phyloP scores from a whole-genome alignment of 1,140 invertebrate genomes.

The Linepithema humile region DNA sequence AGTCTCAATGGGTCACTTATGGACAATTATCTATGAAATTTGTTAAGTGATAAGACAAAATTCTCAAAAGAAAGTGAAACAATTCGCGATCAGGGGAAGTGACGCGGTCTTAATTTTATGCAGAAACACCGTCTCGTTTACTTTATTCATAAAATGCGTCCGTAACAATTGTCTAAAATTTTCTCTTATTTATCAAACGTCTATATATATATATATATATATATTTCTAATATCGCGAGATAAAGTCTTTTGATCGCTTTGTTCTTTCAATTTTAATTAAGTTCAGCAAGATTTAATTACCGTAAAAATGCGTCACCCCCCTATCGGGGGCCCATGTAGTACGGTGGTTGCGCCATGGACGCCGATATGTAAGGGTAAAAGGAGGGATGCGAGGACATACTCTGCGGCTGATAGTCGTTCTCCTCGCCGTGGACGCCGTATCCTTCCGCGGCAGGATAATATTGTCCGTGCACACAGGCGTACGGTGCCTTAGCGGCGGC shows the following conservation, averaged over 20 bases:
- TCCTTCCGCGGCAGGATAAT: slow-evolving; percentile 76
- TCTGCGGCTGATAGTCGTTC: slow-evolving; percentile 77
- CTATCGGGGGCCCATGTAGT: slow-evolving; percentile 82
- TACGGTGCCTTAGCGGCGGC: slow-evolving; percentile 72
- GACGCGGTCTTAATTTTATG: background rate
- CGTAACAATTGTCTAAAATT: background rate
- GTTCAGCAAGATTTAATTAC: too few species aligned
- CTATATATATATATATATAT: too few species aligned
- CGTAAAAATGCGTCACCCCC: too few species aligned
- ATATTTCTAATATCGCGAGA: too few species aligned
- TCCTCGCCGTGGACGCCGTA: slow-evolving; percentile 76
- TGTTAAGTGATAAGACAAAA: background rate
- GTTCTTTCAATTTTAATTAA: too few species aligned
- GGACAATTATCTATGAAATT: background rate
- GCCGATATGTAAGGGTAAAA: slow-evolving; percentile 82
- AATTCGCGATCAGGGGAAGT: background rate
- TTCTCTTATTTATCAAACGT: background rate
- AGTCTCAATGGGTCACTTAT: background rate
- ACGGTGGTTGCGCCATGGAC: slow-evolving; percentile 78
- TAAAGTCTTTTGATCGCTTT: too few species aligned
- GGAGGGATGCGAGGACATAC: slow-evolving; percentile 72
- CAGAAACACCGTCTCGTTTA: background rate
- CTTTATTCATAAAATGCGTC: background rate
- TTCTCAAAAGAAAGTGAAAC: background rate
- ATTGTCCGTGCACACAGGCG: slow-evolving; percentile 78